Percentiles rank a stretch among this genome's conserved stretches.
These are phyloP conservation scores for Trematomus loennbergii DNA, from an alignment of 2,113 vertebrate species.

Conservation along the genomic window DNA sequence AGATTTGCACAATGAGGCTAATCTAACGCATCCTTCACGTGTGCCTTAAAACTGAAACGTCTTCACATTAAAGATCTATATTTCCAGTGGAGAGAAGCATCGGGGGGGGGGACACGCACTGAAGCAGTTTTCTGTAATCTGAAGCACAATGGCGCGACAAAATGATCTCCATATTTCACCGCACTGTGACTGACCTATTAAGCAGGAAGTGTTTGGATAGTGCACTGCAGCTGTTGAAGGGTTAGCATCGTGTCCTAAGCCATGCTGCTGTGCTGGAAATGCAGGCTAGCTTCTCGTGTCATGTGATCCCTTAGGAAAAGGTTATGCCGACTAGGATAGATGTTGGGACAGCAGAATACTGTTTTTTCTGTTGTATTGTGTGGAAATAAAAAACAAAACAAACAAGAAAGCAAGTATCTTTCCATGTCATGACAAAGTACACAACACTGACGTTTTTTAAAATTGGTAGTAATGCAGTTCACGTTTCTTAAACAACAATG, in stretches of 20 bases:
- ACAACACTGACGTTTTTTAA: conserved; percentile 8
- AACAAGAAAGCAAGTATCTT: conserved; percentile 21
- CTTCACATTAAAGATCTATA: conserved; percentile 22
- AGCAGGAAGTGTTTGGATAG: conserved; percentile 15
- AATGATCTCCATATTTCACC: background rate
- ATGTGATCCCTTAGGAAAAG: background rate
- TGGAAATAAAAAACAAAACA: background rate
- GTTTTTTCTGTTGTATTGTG: background rate
- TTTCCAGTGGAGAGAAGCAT: conserved; percentile 7
- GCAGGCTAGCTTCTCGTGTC: background rate
- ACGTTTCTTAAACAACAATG: background rate
- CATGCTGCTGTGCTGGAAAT: background rate
- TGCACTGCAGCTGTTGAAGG: background rate
- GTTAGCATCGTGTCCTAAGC: background rate
- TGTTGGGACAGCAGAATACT: conserved; percentile 18
- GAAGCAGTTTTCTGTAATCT: background rate
- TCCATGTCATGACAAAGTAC: conserved; percentile 8
- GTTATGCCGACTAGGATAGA: background rate
- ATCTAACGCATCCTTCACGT: conserved; percentile 22
- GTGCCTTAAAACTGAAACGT: conserved; percentile 3
- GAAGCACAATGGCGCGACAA: conserved; percentile 1
- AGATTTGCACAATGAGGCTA: background rate
- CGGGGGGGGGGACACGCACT: background rate
- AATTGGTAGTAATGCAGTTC: conserved; percentile 18
- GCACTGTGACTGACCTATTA: background rate